Percentiles rank a stretch among this genome's conserved stretches.
phyloP scores from a whole-genome alignment of 2,888 invertebrate species.

The Phengaris alcon region DNA sequence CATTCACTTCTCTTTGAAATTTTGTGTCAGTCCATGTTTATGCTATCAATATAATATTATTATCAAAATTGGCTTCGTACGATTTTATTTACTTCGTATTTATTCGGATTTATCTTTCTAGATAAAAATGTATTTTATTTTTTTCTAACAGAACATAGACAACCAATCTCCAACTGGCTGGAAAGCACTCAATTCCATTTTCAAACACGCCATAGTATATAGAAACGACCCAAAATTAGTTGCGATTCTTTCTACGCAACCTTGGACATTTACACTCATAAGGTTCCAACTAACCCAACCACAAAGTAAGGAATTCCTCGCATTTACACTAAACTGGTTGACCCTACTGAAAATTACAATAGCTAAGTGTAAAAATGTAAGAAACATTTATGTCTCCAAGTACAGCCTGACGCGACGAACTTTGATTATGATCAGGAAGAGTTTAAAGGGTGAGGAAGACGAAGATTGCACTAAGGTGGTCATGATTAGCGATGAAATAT shows the following conservation, averaged over 20 bases:
- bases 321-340: constrained; percentile 62
- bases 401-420: constrained; percentile 61
- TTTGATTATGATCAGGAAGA: constrained; percentile 53
- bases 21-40: no score
- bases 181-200: constrained; percentile 64
- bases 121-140: constrained; percentile 14
- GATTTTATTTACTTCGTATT: no score
- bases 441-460: constrained; percentile 48
- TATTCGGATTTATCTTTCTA: not conserved
- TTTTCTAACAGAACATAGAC: constrained; percentile 54
- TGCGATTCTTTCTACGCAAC: constrained; percentile 61
- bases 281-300: constrained; percentile 66
- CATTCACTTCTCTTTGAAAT: no score
- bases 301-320: constrained; percentile 58
- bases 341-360: constrained; percentile 59
- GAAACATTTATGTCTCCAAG: constrained; percentile 49
- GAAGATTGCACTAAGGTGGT: constrained; percentile 52
- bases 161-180: constrained; percentile 62
- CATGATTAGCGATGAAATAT: constrained; percentile 51
- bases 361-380: constrained; percentile 50
- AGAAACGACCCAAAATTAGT: constrained; percentile 61
- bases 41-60: no score
- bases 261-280: constrained; percentile 66
- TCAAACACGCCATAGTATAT: constrained; percentile 61
- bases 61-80: no score